Evolutionary conservation across 2,113 vertebrate genomes (phyloP).

Genomic region (Xenopus tropicalis): DNA sequence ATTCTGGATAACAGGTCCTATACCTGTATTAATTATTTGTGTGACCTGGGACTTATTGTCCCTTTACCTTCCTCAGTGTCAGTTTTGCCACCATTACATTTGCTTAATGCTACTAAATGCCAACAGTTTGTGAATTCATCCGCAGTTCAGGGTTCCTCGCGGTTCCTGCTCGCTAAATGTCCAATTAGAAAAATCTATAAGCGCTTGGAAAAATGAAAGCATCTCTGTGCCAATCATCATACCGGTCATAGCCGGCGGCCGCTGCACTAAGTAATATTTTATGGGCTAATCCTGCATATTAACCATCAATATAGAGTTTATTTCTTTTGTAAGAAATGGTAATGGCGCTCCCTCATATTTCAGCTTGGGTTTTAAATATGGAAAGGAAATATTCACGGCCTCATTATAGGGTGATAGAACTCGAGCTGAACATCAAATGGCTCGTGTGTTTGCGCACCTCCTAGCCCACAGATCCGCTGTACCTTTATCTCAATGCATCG

Average conservation of each 20-base stretch:
- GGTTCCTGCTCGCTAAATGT: constrained; percentile 15
- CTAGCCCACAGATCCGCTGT: constrained; percentile 51
- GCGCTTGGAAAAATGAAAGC: constrained; percentile 20
- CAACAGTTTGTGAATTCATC: constrained; percentile 6
- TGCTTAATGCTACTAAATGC: not conserved
- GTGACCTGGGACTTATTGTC: too few species aligned
- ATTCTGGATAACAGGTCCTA: too few species aligned
- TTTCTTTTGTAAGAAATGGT: constrained; percentile 21
- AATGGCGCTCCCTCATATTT: constrained; percentile 13
- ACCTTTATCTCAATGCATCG: constrained; percentile 55
- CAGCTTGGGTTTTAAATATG: constrained; percentile 3
- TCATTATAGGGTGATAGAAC: constrained; percentile 58
- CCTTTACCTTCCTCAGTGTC: too few species aligned
- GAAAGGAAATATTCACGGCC: constrained; percentile 49
- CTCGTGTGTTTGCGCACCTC: constrained; percentile 51
- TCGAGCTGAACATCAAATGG: constrained; percentile 52
- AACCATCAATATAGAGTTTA: constrained; percentile 30
- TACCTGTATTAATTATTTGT: too few species aligned
- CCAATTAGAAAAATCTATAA: constrained; percentile 39
- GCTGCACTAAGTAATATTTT: constrained; percentile 6
- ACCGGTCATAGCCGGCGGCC: constrained; percentile 28
- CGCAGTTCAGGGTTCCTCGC: constrained; percentile 23
- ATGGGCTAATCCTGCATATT: not conserved
- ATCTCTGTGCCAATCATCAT: constrained; percentile 4
- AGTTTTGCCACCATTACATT: not conserved